phyloP scores from a whole-genome alignment of 2,888 invertebrate species.

The Tuberolachnus salignus region DNA sequence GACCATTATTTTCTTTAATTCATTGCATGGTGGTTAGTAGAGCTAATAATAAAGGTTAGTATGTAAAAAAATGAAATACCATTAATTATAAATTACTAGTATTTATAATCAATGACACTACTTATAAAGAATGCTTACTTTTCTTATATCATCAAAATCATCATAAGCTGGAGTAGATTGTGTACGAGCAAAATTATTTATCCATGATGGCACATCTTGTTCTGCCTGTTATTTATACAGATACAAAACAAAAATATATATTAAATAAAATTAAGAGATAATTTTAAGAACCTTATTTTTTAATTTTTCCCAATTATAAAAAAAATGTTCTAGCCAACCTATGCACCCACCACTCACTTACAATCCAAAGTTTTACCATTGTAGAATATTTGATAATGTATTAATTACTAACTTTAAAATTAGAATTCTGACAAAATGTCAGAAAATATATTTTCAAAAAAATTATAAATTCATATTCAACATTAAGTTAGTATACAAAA shows the following conservation, averaged over 20 bases:
- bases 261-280: background rate
- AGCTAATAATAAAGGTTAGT: too few relatives aligned
- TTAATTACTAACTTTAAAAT: background rate
- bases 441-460: background rate
- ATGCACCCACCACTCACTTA: too few relatives aligned
- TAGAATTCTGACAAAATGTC: background rate
- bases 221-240: slow-evolving; percentile 29
- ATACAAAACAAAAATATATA: background rate
- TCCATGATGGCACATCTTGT: slow-evolving; percentile 42
- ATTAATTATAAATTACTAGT: too few relatives aligned
- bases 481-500: background rate
- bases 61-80: too few relatives aligned
- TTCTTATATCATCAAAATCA: slow-evolving; percentile 47
- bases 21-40: too few relatives aligned
- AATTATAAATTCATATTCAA: background rate
- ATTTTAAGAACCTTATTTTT: background rate
- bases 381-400: background rate
- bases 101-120: too few relatives aligned
- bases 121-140: too few relatives aligned
- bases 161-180: background rate
- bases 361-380: too few relatives aligned
- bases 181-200: background rate
- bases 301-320: background rate
- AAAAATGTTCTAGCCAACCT: too few relatives aligned
- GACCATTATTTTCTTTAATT: too few relatives aligned